A percentile compares a stretch with the other conserved stretches of the same genome.
These are phyloP conservation scores for Andrena flavipes DNA, from an alignment of 2,888 invertebrate species.

Conservation along the genomic window DNA sequence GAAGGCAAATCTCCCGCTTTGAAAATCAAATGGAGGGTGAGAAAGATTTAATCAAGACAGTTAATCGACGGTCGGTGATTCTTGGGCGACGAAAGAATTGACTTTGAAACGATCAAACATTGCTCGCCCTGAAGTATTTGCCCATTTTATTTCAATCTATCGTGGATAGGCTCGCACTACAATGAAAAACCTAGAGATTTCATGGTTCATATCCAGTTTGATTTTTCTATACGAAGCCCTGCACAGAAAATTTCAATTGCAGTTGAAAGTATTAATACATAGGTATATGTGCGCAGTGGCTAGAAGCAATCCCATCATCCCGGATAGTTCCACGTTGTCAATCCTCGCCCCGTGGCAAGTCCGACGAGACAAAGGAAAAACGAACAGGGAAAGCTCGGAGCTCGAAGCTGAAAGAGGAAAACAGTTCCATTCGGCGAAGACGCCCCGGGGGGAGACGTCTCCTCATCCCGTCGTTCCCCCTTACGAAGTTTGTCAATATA, in stretches of 20 bases:
- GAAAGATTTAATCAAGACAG: conserved; percentile 41
- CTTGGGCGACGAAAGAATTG: neutral
- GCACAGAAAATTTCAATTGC: no score
- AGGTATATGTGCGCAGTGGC: no score
- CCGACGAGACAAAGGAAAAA: conserved; percentile 17
- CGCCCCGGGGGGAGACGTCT: conserved; percentile 1
- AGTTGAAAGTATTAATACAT: no score
- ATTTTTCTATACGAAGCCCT: no score
- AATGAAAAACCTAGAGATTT: no score
- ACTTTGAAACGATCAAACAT: neutral
- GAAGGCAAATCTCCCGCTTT: conserved; percentile 6
- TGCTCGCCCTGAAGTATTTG: no score
- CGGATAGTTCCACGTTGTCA: neutral
- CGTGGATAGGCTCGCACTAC: no score
- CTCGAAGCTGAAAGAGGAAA: neutral
- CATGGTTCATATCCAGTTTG: no score
- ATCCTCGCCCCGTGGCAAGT: neutral
- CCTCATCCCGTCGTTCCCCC: conserved; percentile 20
- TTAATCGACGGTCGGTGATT: conserved; percentile 30
- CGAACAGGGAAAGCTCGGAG: conserved; percentile 14
- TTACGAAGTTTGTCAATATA: conserved; percentile 77
- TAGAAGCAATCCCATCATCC: no score
- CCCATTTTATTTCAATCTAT: no score
- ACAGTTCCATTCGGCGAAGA: conserved; percentile 24
- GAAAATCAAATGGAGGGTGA: conserved; percentile 36